Evolutionary conservation across 1,140 invertebrate genomes (phyloP), one percentile per base, ranked within the genome.

Genomic region (Popillia japonica): DNA sequence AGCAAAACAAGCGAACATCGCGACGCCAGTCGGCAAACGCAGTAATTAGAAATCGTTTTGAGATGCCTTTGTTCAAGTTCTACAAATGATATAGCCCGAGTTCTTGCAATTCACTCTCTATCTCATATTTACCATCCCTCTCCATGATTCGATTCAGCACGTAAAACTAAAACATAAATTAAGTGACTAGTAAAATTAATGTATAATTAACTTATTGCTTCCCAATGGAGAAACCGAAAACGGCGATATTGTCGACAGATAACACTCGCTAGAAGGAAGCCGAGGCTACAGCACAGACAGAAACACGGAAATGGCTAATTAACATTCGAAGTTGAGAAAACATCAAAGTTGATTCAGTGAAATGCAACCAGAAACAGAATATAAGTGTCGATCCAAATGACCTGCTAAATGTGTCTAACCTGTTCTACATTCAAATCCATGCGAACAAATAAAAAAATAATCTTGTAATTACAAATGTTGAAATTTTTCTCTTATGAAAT

Each of bases 21-120:
- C 78, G 76, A 80, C 79, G 79, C 75, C 77, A 78, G 61, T 68
- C 64, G 61, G 79, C 77, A 79, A 79, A 68, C 80, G 76, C 64
- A 75, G 80, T 81, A 81, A 81, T 81, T 81, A 81, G 80, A 81
- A 81, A 81, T 79, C 79, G 77, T 75, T 77, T 81, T 79, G 75
- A 77, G 77, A 72, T 79, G 73, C 80, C 80, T 80, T 80, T 80
- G 77, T 78, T 80, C 48, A 77, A 77, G 75, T 77, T 76, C 75
- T 78, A 78, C 79, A 77, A 80, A 80, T 80, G 77, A 80, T 80
- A 80, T 80, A 61, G 79, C 77, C 20, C 22, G 22, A 20, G 20
- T 74, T 80, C 77, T 78, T 74, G 41, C 17, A 74, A 41, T 40
- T 17, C n/a, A 27, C 20, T 61, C 59, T 22, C n/a, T 61, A 9